Base-by-base conservation (phyloP, 2,888 invertebrate genomes). In the Hemithea aestivaria region DNA sequence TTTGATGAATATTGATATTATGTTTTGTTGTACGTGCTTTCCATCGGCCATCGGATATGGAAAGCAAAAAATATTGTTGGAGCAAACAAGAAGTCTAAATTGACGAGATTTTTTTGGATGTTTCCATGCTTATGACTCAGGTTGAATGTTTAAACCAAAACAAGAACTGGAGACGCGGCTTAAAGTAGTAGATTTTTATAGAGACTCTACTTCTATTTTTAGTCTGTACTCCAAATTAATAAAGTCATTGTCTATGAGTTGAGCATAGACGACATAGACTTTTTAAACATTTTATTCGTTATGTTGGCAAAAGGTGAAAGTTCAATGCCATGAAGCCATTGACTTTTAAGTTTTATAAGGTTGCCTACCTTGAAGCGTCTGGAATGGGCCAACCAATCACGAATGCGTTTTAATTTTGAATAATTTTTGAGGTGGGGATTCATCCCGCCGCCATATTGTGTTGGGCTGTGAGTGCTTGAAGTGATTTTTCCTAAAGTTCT, bases 361-460 rank as follows among this genome's bases (percentile, higher is more conserved):
- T 73, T 79, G 80, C 72, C 61, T 54, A 35, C 41, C 60, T 51
- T 74, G 81, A 77, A 79, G 85, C 85, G 85, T 87, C 84, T 58
- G 40, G 66, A 62, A 51, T 45, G 34, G 48, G 51, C 35, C 36
- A 51, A 70, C 85, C 85, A 87, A 87, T 85, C 71, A 69, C 53
- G 55, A 47, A 46, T 45, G 51, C 68, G 70, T 69, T 67, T 68
- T 66, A 78, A 71, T 80, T 85, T 87, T 80, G 68, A 84, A 82
- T 79, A 74, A 69, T 67, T 75, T 41, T 78, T 65, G 67, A 77
- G 80, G 84, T 77, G 84, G 85, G 81, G 85, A 81, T 79, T 74
- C 57, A 62, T 72, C 70, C 75, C 73, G 80, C 82, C 85, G 85
- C 85, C 85, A 85, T 87, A 87, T 85, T 87, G 85, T 84, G 80